Evolutionary conservation across 1,140 invertebrate species (phyloP).

Genomic region (Ostrea denselamellosa): DNA sequence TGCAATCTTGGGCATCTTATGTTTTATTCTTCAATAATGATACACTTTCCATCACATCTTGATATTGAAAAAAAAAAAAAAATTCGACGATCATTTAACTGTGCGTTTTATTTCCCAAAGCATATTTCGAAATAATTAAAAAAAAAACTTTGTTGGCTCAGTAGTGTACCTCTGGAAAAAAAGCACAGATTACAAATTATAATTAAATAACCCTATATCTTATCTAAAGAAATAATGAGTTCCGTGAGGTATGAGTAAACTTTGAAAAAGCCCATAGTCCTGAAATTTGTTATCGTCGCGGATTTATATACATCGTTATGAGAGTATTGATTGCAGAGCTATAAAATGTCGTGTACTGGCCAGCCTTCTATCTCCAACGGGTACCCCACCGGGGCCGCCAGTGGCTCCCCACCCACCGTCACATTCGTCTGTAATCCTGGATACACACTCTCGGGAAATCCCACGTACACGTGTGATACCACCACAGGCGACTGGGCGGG

Average conservation of each 20-base stretch:
- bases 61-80: too few relatives aligned
- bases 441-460: slow-evolving; percentile 6
- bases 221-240: neutral
- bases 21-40: too few relatives aligned
- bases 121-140: too few relatives aligned
- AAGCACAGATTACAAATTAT: neutral
- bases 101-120: too few relatives aligned
- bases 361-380: slow-evolving; percentile 10
- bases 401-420: neutral
- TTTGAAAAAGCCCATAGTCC: neutral
- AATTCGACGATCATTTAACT: too few relatives aligned
- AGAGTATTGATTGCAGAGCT: neutral
- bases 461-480: neutral
- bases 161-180: neutral
- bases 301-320: neutral
- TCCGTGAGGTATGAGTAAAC: neutral
- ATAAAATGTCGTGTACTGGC: neutral
- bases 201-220: neutral
- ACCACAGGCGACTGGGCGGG: neutral
- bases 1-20: too few relatives aligned
- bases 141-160: too few relatives aligned
- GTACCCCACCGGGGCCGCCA: neutral
- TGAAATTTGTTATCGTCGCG: neutral
- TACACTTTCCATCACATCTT: too few relatives aligned
- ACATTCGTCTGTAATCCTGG: slow-evolving; percentile 34